Base-by-base conservation (phyloP, 2,113 vertebrate species). In the Paracanthobrama guichenoti region DNA sequence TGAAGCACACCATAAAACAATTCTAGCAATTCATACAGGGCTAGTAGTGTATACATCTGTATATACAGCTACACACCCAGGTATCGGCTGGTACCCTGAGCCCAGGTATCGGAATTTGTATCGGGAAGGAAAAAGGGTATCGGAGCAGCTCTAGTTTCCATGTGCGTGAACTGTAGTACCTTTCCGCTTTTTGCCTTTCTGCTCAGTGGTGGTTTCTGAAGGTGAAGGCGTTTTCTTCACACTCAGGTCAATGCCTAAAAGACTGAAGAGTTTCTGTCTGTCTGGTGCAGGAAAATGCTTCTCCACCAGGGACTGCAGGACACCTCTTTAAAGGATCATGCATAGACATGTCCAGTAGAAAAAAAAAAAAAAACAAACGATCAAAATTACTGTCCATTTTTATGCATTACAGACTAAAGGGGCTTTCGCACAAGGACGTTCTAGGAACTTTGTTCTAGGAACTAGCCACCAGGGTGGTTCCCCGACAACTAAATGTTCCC, bases 251-350 rank as follows among this genome's bases (percentile, higher is more conserved):
- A 99, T 98, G 80, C 98, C 98, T 66, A 99, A 90, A 88, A 99
- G 95, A 90, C 96, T 99, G 67, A 97, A 98, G 82, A 99, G 95
- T 89, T 99, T 99, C 90, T 97, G 97, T 89, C 98, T 93, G 93
- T 99, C 98, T 7, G 98, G 98, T 89, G 97, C 98, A 89, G 98
- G 98, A 89, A 99, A 99, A 91, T 99, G 98, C 91, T 99, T 99
- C 90, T 99, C 98, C 84, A 99, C 94, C 83, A 99, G 93, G 35
- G 97, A 98, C 93, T 99, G 98, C 87, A 99, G 93, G 42, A 99
- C 98, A 87, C 98, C 98, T 92, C 98, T 99, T 71, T n/a, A 42
- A 71, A 71, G 22, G 10, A 71, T 5, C 2, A 11, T 39, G 18
- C 18, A 69, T 22, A 22, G 9, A 69, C 2, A 39, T 9, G 0